Conservation (phyloP, 2,797 vertebrate genomes). For the Danio tinwini region DNA sequence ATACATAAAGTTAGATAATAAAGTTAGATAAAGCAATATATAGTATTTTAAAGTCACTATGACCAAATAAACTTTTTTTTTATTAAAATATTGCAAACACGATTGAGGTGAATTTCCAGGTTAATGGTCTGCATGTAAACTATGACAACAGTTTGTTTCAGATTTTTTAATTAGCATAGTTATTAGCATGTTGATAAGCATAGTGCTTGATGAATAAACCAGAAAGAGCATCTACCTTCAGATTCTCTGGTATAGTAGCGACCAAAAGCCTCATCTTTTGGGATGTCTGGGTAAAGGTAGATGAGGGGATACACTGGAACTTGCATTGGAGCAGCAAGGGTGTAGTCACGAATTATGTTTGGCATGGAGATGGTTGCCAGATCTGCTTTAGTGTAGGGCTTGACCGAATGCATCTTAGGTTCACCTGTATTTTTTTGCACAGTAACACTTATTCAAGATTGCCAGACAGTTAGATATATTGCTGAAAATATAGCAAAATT, state of each 20-base stretch:
- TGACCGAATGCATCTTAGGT: constrained; percentile 80
- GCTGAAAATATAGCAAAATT: not conserved
- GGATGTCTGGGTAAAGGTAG: constrained; percentile 88
- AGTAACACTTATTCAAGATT: not conserved
- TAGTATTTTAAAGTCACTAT: too few species aligned
- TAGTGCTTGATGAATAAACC: too few species aligned
- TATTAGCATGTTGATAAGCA: too few species aligned
- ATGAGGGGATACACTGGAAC: constrained; percentile 84
- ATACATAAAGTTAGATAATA: too few species aligned
- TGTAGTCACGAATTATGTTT: constrained; percentile 84
- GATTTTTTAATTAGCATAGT: too few species aligned
- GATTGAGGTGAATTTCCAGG: too few species aligned
- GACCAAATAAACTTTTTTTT: too few species aligned
- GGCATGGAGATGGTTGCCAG: constrained; percentile 80
- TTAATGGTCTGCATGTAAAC: too few species aligned
- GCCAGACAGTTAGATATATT: not conserved
- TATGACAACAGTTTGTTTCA: too few species aligned
- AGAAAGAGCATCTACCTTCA: constrained; percentile 70
- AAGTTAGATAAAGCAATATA: too few species aligned
- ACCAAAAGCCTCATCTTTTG: constrained; percentile 84
- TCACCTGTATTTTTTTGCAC: constrained; percentile 64
- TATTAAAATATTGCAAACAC: too few species aligned
- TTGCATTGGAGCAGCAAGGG: constrained; percentile 68
- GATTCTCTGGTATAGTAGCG: constrained; percentile 80
- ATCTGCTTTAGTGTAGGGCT: constrained; percentile 88